These are phyloP conservation scores for Brachionichthys hirsutus DNA, from an alignment of 2,113 vertebrate genomes.

Conservation along the genomic window DNA sequence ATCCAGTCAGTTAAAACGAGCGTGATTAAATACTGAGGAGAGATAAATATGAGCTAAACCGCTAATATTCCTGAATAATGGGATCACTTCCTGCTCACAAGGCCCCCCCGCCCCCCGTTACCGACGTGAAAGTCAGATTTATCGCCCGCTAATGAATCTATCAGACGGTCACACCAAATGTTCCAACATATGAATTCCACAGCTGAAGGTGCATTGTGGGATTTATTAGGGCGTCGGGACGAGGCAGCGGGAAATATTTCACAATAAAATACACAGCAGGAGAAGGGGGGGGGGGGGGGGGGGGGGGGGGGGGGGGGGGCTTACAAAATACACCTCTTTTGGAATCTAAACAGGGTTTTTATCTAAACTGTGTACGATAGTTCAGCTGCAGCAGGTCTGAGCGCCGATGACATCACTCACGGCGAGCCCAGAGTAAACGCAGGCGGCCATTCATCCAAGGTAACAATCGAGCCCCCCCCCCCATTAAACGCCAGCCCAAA, in stretches of 20 bases:
- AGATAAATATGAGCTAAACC: background rate
- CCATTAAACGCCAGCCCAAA: conserved; percentile 74
- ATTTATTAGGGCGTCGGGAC: conserved; percentile 33
- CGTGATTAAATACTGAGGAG: no score
- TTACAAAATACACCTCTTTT: conserved; percentile 78
- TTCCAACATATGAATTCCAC: background rate
- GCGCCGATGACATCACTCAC: conserved; percentile 69
- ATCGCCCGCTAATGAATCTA: background rate
- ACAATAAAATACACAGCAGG: conserved; percentile 35
- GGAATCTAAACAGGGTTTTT: conserved; percentile 77
- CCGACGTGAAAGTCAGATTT: background rate
- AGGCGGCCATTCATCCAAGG: conserved; percentile 65
- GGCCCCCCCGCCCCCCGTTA: no score
- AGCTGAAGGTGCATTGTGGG: conserved; percentile 41
- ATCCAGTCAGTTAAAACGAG: no score
- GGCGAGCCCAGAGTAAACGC: conserved; percentile 72
- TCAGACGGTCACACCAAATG: background rate
- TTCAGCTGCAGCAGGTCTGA: conserved; percentile 75
- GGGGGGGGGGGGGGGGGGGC: conserved; percentile 9
- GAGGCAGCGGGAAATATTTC: conserved; percentile 62
- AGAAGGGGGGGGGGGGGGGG: background rate
- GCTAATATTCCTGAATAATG: no score
- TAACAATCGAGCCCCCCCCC: conserved; percentile 72
- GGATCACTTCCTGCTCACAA: no score
- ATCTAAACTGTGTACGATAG: conserved; percentile 72